Evolutionary conservation across 2,888 invertebrate species (phyloP), one percentile per base, ranked within the genome.

Genomic region (Amaurobius ferox): DNA sequence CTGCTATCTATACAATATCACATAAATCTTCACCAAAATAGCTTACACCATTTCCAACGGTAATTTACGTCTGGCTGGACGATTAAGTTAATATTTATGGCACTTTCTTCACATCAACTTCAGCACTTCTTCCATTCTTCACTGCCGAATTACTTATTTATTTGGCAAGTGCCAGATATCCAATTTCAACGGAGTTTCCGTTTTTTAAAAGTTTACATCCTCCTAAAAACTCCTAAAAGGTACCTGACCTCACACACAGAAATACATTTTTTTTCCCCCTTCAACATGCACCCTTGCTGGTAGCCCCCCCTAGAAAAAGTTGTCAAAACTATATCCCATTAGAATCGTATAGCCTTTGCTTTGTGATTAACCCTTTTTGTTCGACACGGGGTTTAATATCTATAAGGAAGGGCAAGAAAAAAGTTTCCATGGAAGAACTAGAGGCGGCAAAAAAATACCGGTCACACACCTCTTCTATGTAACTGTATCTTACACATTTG

Each of bases 301-400:
- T 32, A n/a, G 32, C 30, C n/a, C n/a, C 30, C 0, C 16, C 19
- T 9, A 23, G 70, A 29, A 39, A 39, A 70, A 39, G 29, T 35
- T 28, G 72, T 32, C 72, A 66, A 64, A 72, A 79, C 70, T 40
- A 39, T 61, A 29, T 48, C 40, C 83, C 74, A 83, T 83, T 83
- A 83, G 77, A 77, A 48, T 19, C 64, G 32, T n/a, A 48, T 39
- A 70, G n/a, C 44, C 83, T 71, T 76, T 71, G 76, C 77, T 71
- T 83, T 71, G 35, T 71, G 64, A 83, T 83, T 83, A 83, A 83
- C 83, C 83, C 83, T 83, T 83, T 83, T 83, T 83, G 83, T 83
- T 83, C 83, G 83, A 81, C 26, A 61, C 29, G 62, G 44, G 61
- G 23, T 68, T 70, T 83, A 77, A 76, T 81, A 83, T 68, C n/a